Percentiles rank a stretch among this genome's conserved stretches.
phyloP scores from a whole-genome alignment of 1,140 invertebrate species.

The Magallana ariakensis region DNA sequence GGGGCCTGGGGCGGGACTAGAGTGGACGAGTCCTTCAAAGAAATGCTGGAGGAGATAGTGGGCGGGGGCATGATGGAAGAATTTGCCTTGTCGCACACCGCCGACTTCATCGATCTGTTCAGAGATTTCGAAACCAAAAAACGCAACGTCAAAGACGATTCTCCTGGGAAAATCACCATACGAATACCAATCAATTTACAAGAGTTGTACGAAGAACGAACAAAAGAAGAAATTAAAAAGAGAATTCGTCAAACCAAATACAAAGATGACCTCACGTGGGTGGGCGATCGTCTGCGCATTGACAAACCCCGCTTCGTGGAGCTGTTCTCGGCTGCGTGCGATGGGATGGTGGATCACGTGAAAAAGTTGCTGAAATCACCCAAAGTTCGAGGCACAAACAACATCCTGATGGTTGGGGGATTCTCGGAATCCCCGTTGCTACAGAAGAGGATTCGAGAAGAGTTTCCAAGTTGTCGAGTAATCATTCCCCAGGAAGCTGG shows the following conservation, averaged over 20 bases:
- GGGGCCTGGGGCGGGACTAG: slow-evolving; percentile 81
- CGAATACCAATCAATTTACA: slow-evolving; percentile 43
- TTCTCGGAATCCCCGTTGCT: slow-evolving; percentile 61
- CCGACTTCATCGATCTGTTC: slow-evolving; percentile 52
- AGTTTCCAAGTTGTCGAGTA: slow-evolving; percentile 48
- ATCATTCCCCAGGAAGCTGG: slow-evolving; percentile 60
- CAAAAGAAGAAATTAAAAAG: slow-evolving; percentile 36
- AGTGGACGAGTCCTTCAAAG: slow-evolving; percentile 48
- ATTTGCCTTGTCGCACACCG: slow-evolving; percentile 32
- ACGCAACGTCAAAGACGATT: slow-evolving; percentile 34
- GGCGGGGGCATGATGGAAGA: slow-evolving; percentile 20
- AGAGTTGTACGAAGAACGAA: slow-evolving; percentile 36
- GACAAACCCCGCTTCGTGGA: slow-evolving; percentile 53
- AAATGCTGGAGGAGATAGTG: slow-evolving; percentile 50
- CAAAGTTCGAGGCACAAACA: slow-evolving; percentile 44
- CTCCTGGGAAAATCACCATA: slow-evolving; percentile 41
- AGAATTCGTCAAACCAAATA: slow-evolving; percentile 46
- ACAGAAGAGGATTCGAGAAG: slow-evolving; percentile 47
- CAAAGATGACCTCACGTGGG: slow-evolving; percentile 50
- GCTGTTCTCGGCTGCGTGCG: slow-evolving; percentile 49
- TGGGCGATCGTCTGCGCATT: slow-evolving; percentile 58
- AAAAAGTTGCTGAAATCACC: slow-evolving; percentile 29
- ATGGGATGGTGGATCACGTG: slow-evolving; percentile 54
- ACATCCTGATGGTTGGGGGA: slow-evolving; percentile 62
- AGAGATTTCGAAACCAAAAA: slow-evolving; percentile 58